Conservation (phyloP, 2,797 vertebrate species). For the Melanitta fusca region DNA sequence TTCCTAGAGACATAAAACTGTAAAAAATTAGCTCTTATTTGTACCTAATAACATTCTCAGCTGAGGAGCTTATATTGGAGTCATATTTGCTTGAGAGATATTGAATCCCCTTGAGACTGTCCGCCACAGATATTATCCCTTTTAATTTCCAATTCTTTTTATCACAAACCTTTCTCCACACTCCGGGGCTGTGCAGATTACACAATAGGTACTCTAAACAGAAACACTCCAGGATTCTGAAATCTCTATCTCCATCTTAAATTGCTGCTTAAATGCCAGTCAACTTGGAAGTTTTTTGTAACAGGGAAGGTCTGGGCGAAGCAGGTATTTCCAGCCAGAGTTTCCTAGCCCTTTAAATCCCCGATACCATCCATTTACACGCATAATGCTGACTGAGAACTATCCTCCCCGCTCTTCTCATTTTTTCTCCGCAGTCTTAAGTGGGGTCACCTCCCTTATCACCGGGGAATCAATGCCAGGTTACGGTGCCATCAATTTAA, state of each 20-base stretch:
- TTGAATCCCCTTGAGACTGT: slow-evolving; percentile 54
- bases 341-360: slow-evolving; percentile 59
- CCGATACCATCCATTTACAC: slow-evolving; percentile 22
- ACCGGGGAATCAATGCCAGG: slow-evolving; percentile 68
- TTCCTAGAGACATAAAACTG: slow-evolving; percentile 31
- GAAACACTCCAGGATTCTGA: slow-evolving; percentile 31
- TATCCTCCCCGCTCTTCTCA: slow-evolving; percentile 32
- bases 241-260: slow-evolving; percentile 50
- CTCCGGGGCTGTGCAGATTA: slow-evolving; percentile 17
- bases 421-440: slow-evolving; percentile 60
- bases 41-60: slow-evolving; percentile 56
- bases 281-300: slow-evolving; percentile 24
- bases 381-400: slow-evolving; percentile 64
- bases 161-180: slow-evolving; percentile 52
- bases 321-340: not conserved
- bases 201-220: slow-evolving; percentile 59
- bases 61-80: slow-evolving; percentile 55
- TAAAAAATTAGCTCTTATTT: slow-evolving; percentile 70
- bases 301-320: not conserved
- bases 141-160: slow-evolving; percentile 73
- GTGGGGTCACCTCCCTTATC: slow-evolving; percentile 72
- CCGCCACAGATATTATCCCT: slow-evolving; percentile 67
- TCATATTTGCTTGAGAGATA: slow-evolving; percentile 60
- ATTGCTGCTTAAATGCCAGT: slow-evolving; percentile 54
- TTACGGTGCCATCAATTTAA: slow-evolving; percentile 73